phyloP scores from a whole-genome alignment of 2,797 vertebrate genomes.

The Heteromormyrus szaboi region DNA sequence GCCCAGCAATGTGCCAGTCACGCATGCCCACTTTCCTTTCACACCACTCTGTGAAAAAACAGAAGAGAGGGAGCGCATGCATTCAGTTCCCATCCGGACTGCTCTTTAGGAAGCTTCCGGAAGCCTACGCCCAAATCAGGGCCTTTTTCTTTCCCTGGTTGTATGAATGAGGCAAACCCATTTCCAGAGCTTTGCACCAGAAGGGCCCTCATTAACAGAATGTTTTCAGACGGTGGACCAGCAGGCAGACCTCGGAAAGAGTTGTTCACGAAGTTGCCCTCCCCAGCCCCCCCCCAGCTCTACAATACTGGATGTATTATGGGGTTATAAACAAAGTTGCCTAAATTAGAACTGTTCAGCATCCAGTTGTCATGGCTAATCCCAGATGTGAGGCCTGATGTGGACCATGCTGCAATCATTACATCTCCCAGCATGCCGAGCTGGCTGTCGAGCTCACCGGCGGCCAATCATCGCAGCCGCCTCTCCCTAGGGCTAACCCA shows the following conservation, averaged over 20 bases:
- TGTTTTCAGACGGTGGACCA: constrained; percentile 50
- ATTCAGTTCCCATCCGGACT: constrained; percentile 32
- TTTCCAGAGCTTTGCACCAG: constrained; percentile 50
- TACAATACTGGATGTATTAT: constrained; percentile 62
- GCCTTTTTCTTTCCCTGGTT: constrained; percentile 45
- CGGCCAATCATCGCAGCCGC: background rate
- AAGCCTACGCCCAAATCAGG: constrained; percentile 45
- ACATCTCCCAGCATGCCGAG: background rate
- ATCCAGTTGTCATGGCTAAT: constrained; percentile 58
- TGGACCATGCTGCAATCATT: constrained; percentile 19
- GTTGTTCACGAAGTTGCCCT: constrained; percentile 46
- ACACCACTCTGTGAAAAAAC: constrained; percentile 35
- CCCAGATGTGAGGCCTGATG: constrained; percentile 61
- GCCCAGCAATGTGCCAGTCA: constrained; percentile 54
- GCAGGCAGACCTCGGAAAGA: constrained; percentile 44
- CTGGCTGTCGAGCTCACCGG: background rate
- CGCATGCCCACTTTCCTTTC: constrained; percentile 43
- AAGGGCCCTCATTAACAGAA: constrained; percentile 35
- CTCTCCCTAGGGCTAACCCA: background rate
- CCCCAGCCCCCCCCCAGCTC: constrained; percentile 49
- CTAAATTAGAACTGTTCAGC: constrained; percentile 66
- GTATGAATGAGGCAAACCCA: constrained; percentile 56
- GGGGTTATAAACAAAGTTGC: constrained; percentile 55
- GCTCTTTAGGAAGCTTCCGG: constrained; percentile 42
- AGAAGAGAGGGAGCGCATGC: constrained; percentile 24